Evolutionary conservation across 2,113 vertebrate genomes (phyloP), one percentile per base, ranked within the genome.

Genomic region (Hippocampus guttulatus): DNA sequence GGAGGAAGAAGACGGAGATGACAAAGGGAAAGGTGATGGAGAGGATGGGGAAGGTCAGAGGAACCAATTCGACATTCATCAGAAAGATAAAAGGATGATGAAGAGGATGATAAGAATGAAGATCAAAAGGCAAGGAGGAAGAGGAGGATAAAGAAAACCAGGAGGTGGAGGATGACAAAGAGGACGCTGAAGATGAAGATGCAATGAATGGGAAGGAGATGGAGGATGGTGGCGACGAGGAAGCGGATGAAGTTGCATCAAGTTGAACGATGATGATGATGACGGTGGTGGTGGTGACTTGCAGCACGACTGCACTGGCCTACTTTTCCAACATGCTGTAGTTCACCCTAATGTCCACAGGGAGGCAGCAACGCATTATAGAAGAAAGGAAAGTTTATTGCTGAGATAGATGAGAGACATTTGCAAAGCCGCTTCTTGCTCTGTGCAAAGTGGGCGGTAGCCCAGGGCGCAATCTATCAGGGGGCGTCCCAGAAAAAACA

Each of bases 311-410:
- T 8, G 27, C 27, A 23, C 40, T 65, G 63, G 41, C 63, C 40
- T 65, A 45, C 63, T 45, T 45, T 43, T 25, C 6, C 21, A 25
- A 25, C 14, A 16, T 1, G 2, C 2, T 81, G 87, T n/a, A 78
- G 74, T 79, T 80, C 30, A 40, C 8, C 1, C 2, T 1, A 10
- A 57, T 8, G 65, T 25, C 86, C 91, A 88, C 81, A 70, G 58
- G 78, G 87, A 51, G 88, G 90, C 84, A 87, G 82, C 72, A 81
- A 41, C 57, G 84, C 51, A 51, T 72, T 69, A 67, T 70, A 52
- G 47, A 30, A 23, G 7, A 16, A 1, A 43, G 20, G 63, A 45
- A 45, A 45, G 43, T 14, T 45, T 45, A 0, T 45, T 2, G 43
- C 43, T 3, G 43, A 45, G 43, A 14, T 45, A 3, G 43, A 45